phyloP scores from a whole-genome alignment of 2,888 invertebrate genomes.

The Ypsolopha scabrella region DNA sequence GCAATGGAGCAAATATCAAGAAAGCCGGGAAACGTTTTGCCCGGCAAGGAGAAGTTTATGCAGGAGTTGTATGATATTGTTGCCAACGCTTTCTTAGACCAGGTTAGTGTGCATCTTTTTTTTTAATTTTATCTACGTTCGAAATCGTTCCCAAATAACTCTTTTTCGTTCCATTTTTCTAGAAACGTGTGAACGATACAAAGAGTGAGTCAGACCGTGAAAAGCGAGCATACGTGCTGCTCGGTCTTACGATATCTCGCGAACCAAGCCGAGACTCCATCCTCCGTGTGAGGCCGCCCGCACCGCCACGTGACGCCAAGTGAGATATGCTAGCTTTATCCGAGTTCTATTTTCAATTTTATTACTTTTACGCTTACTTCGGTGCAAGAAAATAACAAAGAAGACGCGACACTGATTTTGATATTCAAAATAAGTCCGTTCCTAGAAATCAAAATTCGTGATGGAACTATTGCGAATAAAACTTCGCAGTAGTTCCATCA shows the following conservation, averaged over 20 bases:
- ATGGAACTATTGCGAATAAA: no score
- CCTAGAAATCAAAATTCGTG: no score
- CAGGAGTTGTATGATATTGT: conserved; percentile 44
- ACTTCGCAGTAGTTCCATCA: no score
- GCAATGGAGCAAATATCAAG: conserved; percentile 51
- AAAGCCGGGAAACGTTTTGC: conserved; percentile 37
- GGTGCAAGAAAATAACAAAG: no score
- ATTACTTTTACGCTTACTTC: not conserved
- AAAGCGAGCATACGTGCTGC: conserved; percentile 48
- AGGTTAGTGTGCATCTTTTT: conserved; percentile 30
- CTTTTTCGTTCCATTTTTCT: no score
- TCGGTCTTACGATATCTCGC: conserved; percentile 49
- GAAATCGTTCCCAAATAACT: no score
- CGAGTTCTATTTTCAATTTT: not conserved
- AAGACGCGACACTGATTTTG: no score
- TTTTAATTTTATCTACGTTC: no score
- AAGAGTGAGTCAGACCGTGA: conserved; percentile 56
- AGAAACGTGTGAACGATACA: not conserved
- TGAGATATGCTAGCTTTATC: conserved; percentile 12
- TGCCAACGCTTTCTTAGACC: conserved; percentile 47
- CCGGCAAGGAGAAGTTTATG: conserved; percentile 47
- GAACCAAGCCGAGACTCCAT: conserved; percentile 56
- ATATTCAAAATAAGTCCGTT: no score
- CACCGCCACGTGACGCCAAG: conserved; percentile 50
- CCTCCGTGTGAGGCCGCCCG: conserved; percentile 41